Evolutionary conservation across 2,888 invertebrate genomes (phyloP).

Genomic region (Apodemia hepburni): DNA sequence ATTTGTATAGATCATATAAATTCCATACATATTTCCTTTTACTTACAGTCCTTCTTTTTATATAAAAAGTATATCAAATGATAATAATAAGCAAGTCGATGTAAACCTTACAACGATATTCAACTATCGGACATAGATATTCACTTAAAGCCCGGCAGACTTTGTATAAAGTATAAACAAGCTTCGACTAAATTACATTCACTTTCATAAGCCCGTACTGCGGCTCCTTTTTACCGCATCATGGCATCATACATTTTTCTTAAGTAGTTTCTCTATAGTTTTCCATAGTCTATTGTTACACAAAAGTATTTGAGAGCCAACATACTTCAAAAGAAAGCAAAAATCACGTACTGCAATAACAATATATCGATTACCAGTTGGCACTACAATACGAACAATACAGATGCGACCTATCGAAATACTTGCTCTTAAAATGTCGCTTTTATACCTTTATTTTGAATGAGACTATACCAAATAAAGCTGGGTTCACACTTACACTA

Average conservation of each 20-base stretch:
- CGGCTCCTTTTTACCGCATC: conserved; percentile 11
- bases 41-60: too few relatives aligned
- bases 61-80: neutral
- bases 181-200: conserved; percentile 1
- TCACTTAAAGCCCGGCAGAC: conserved; percentile 3
- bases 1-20: too few relatives aligned
- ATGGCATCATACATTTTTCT: conserved; percentile 7
- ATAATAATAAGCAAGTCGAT: neutral
- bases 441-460: neutral
- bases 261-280: conserved; percentile 8
- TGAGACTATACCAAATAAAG: neutral
- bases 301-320: neutral
- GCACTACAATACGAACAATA: conserved; percentile 1
- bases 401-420: conserved; percentile 6
- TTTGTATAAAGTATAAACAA: conserved; percentile 7
- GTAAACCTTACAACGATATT: neutral
- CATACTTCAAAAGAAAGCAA: neutral
- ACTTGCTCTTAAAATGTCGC: neutral
- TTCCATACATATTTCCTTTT: too few relatives aligned
- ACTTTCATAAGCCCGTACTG: conserved; percentile 9
- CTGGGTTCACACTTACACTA: neutral
- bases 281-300: neutral
- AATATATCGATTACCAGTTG: conserved; percentile 8
- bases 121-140: conserved; percentile 3
- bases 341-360: conserved; percentile 2